A percentile compares a stretch with the other conserved stretches of the same genome.
These are phyloP conservation scores for Ectemnius continuus DNA, from an alignment of 2,888 invertebrate species.

Conservation along the genomic window DNA sequence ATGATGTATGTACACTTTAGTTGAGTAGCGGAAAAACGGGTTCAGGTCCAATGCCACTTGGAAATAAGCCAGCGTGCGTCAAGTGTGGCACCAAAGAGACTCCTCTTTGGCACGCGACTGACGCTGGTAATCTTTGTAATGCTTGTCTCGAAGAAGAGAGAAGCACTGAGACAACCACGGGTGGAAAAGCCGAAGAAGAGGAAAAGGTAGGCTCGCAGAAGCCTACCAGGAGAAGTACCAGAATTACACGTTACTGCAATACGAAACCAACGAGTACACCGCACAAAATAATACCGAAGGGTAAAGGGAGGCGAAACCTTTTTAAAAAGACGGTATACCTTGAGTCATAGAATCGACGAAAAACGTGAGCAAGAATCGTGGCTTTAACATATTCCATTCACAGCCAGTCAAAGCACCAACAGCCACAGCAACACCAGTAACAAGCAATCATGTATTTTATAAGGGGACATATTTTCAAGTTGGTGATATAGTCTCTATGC, in stretches of 20 bases:
- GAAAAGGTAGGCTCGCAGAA: slow-evolving; percentile 74
- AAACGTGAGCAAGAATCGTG: too few species aligned
- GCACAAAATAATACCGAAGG: slow-evolving; percentile 79
- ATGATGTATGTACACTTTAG: too few species aligned
- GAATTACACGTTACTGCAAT: slow-evolving; percentile 81
- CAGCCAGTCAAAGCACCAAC: slow-evolving; percentile 89
- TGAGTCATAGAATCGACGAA: not conserved
- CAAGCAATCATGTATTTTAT: slow-evolving; percentile 88
- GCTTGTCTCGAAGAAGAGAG: slow-evolving; percentile 83
- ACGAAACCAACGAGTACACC: slow-evolving; percentile 74
- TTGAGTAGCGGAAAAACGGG: not conserved
- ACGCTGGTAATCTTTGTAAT: slow-evolving; percentile 88
- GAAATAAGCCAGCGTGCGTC: slow-evolving; percentile 83
- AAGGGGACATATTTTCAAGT: slow-evolving; percentile 91
- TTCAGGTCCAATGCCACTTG: slow-evolving; percentile 76
- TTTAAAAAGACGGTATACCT: slow-evolving; percentile 83
- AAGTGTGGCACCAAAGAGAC: slow-evolving; percentile 86
- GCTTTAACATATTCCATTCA: not conserved
- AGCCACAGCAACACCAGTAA: slow-evolving; percentile 89
- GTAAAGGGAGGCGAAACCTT: slow-evolving; percentile 87
- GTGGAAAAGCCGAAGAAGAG: slow-evolving; percentile 69
- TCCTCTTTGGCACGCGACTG: slow-evolving; percentile 87
- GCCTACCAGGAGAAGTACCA: slow-evolving; percentile 81
- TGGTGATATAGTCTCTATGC: slow-evolving; percentile 93
- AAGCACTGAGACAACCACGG: slow-evolving; percentile 63